A percentile compares a stretch with the other conserved stretches of the same genome.
phyloP scores from a whole-genome alignment of 1,140 invertebrate genomes.

The Daktulosphaira vitifoliae region DNA sequence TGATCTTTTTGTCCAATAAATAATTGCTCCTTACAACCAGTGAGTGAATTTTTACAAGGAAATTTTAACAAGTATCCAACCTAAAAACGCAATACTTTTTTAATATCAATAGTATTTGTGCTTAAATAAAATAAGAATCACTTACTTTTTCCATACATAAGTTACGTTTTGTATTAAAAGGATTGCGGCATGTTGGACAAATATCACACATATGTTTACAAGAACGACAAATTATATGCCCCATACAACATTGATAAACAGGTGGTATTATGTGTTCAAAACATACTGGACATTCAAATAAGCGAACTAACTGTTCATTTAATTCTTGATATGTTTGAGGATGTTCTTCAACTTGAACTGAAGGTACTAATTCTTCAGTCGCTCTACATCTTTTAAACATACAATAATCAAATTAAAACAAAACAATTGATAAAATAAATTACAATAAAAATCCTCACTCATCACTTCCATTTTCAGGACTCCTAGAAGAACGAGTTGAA shows the following conservation, averaged over 20 bases:
- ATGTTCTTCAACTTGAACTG: conserved; percentile 4
- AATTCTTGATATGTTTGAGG: conserved; percentile 34
- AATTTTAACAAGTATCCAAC: conserved; percentile 38
- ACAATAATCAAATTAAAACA: neutral
- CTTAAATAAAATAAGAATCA: neutral
- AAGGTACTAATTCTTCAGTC: neutral
- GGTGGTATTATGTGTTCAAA: conserved; percentile 40
- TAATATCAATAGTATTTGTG: neutral
- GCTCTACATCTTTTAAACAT: neutral
- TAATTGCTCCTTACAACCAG: conserved; percentile 37
- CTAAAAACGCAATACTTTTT: conserved; percentile 17
- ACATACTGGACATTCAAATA: conserved; percentile 41
- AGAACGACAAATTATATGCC: conserved; percentile 38
- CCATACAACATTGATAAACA: conserved; percentile 39
- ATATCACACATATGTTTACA: conserved; percentile 35
- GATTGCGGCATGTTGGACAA: conserved; percentile 39
- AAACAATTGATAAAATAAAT: neutral
- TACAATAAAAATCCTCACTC: neutral
- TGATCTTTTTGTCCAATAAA: conserved; percentile 36
- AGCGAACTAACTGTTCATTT: conserved; percentile 35
- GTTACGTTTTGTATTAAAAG: conserved; percentile 37
- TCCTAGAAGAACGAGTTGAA: no score
- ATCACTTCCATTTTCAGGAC: no score
- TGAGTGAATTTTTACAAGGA: conserved; percentile 38
- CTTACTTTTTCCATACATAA: conserved; percentile 38